phyloP scores from a whole-genome alignment of 2,797 vertebrate genomes.

The Halcyon badia region DNA sequence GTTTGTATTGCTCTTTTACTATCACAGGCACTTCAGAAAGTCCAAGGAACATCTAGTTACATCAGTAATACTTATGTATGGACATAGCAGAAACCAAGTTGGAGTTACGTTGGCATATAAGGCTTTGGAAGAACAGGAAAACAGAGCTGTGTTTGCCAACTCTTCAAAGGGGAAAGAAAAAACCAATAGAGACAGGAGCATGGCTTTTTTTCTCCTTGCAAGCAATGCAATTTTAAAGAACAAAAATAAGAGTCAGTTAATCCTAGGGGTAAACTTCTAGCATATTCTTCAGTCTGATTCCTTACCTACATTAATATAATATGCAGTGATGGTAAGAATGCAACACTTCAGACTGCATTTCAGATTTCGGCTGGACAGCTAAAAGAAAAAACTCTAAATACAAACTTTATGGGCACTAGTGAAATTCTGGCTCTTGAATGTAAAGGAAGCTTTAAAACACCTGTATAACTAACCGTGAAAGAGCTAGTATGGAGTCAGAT shows the following conservation, averaged over 20 bases:
- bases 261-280: constrained; percentile 54
- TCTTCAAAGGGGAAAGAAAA: background rate
- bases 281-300: constrained; percentile 64
- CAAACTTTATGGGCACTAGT: constrained; percentile 4
- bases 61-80: background rate
- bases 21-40: background rate
- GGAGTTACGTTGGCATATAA: background rate
- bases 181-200: background rate
- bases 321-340: constrained; percentile 45
- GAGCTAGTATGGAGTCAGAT: background rate
- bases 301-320: constrained; percentile 61
- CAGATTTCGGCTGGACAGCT: constrained; percentile 7
- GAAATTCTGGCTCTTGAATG: constrained; percentile 33
- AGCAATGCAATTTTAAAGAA: constrained; percentile 39
- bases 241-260: background rate
- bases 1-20: background rate
- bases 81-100: constrained; percentile 50
- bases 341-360: constrained; percentile 48
- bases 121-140: constrained; percentile 27
- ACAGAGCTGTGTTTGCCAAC: background rate
- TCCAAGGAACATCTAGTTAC: background rate
- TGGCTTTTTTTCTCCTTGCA: background rate
- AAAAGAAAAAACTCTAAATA: constrained; percentile 55
- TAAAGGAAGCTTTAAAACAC: constrained; percentile 6
- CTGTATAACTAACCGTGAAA: background rate